Evolutionary conservation across 2,888 invertebrate species (phyloP), one percentile per base, ranked within the genome.

Genomic region (Polyommatus icarus): DNA sequence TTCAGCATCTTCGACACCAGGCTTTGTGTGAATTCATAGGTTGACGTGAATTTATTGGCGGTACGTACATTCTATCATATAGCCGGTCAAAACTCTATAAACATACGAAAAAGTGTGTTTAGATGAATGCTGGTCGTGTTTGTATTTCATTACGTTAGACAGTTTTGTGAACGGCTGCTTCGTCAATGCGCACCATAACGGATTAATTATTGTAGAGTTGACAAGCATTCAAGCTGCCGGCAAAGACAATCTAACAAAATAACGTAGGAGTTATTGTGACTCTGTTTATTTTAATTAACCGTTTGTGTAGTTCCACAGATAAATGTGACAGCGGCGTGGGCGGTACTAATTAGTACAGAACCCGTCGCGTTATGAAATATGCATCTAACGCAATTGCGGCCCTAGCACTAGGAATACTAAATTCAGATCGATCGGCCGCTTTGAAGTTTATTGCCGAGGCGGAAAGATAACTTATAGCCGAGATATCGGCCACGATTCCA

Each of bases 321-420:
- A 72, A 72, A 40, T 40, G 72, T 40, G 72, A 72, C 57, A 76
- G 77, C 71, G 32, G 57, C 80, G 84, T 87, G 86, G 88, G 88
- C 83, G 88, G 87, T 86, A 81, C 85, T 87, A 87, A 88, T 88
- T 88, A 88, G 84, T 80, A 82, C 84, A 81, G 82, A 83, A 80
- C 83, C 7, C 20, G 24, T 84, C 83, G 79, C 79, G 82, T 80
- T 81, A 84, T 84, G 85, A 84, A 87, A 87, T 86, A 86, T 86
- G 86, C 85, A 88, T 88, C 84, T 85, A 85, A 85, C 83, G 82
- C 81, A 79, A 79, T 84, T 82, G 83, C 83, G 61, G 67, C 10
- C 29, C 67, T 67, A 61, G 61, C 61, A 78, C 78, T 76, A 79
- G 80, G 84, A 84, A 84, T 84, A 82, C 83, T 80, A 83, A 83